Evolutionary conservation across 2,888 invertebrate genomes (phyloP), one percentile per base, ranked within the genome.

Genomic region (Leucophora obtusa): DNA sequence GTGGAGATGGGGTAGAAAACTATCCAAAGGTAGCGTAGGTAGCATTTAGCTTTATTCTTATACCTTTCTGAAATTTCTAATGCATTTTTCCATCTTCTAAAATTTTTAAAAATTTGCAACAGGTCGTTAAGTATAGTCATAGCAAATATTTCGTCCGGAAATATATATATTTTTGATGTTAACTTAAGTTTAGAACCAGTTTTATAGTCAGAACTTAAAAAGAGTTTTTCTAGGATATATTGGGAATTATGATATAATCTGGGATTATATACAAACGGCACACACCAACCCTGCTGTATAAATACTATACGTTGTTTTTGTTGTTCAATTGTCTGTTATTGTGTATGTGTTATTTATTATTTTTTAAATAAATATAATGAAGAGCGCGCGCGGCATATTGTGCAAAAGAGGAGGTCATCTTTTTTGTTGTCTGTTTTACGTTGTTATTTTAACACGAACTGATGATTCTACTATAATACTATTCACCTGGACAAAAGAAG

Each of bases 391-490:
- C 59, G 66, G 71, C 56, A 28, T 51, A 65, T 50, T 75, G 62
- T 66, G 18, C 43, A 65, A 65, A 66, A 33, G 74, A 75, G 75
- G 79, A 80, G 75, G 75, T 80, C 76, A 80, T 76, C 50, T 59
- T 74, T 68, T 21, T 59, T 58, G 54, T 58, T 69, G 24, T 54
- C 9, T 75, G 70, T 51, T 68, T 76, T 43, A 47, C 62, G 24
- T 56, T 51, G 59, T 59, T 72, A 38, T 80, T 59, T 69, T 68
- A 76, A 65, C 63, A 75, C 68, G 63, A 76, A 72, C 54, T 15
- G 11, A 62, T 59, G 11, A 62, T 59, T 66, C 35, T 21, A 28
- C 24, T 35, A 8, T 59, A 28, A n/a, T 60, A 35, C 50, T 18
- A 28, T 7, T 28, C 7, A 28, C 28, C 28, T 28, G 28, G 28